These are phyloP conservation scores for Aepyceros melampus DNA, from an alignment of 2,113 vertebrate genomes.

Conservation along the genomic window DNA sequence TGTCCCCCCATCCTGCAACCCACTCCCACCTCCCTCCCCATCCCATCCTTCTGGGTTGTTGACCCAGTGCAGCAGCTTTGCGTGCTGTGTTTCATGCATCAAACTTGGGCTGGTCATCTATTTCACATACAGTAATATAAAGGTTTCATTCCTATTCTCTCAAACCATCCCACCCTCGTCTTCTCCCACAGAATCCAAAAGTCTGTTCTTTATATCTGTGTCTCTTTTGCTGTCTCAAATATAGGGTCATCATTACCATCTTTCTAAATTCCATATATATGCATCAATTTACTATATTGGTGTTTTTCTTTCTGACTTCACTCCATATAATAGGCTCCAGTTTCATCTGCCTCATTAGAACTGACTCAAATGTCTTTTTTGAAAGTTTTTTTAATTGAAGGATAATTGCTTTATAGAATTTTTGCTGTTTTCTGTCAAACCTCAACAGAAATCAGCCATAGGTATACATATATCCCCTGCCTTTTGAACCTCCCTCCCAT, in stretches of 20 bases:
- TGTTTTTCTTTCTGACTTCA: neutral
- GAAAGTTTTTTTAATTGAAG: neutral
- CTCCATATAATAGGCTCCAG: neutral
- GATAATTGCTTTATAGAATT: neutral
- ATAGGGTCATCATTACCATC: neutral
- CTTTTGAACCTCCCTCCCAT: neutral
- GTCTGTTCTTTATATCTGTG: neutral
- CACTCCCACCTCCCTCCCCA: neutral
- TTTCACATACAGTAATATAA: neutral
- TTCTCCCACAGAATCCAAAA: neutral
- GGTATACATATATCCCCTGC: neutral
- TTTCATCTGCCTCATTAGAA: neutral
- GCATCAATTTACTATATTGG: neutral
- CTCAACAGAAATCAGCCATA: neutral
- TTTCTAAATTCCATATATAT: neutral
- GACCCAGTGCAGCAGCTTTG: rapidly evolving
- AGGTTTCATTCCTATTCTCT: neutral
- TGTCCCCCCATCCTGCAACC: neutral
- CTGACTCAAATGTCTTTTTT: neutral
- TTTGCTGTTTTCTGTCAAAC: neutral
- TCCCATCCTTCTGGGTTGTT: rapidly evolving
- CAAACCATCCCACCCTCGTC: neutral
- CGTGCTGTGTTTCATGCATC: neutral
- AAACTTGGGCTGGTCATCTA: neutral
- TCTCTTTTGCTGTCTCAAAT: neutral